A percentile compares a stretch with the other conserved stretches of the same genome.
phyloP scores from a whole-genome alignment of 2,113 vertebrate species.

The Drymodes brunneopygia region DNA sequence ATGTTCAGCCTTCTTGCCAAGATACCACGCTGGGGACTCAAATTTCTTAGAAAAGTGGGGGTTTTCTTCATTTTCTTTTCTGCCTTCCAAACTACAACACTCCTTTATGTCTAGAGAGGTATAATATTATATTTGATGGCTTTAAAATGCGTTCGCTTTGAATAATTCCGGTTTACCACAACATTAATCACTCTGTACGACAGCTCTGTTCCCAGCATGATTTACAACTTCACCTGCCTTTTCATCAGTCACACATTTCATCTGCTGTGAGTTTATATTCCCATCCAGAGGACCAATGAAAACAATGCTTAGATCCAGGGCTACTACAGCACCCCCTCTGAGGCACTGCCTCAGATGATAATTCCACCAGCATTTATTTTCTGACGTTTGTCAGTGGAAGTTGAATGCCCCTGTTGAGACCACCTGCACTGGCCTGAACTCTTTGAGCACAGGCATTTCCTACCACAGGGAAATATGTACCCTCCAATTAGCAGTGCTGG shows the following conservation, averaged over 20 bases:
- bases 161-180: neutral
- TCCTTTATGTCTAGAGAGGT: neutral
- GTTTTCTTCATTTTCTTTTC: neutral
- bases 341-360: neutral
- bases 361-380: neutral
- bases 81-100: neutral
- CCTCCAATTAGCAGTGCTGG: neutral
- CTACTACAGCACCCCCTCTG: neutral
- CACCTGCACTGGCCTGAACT: neutral
- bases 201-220: neutral
- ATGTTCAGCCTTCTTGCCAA: neutral
- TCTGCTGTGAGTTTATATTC: neutral
- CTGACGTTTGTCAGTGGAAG: neutral
- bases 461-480: neutral
- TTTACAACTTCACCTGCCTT: slow-evolving; percentile 36
- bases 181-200: neutral
- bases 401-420: neutral
- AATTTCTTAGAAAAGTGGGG: neutral
- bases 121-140: neutral
- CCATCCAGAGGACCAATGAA: neutral
- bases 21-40: neutral
- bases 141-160: neutral
- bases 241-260: slow-evolving; percentile 20
- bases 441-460: neutral
- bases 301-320: neutral